A percentile compares a stretch with the other conserved stretches of the same genome.
These are phyloP conservation scores for Xyliphius kryptos DNA, from an alignment of 2,113 vertebrate species.

Conservation along the genomic window DNA sequence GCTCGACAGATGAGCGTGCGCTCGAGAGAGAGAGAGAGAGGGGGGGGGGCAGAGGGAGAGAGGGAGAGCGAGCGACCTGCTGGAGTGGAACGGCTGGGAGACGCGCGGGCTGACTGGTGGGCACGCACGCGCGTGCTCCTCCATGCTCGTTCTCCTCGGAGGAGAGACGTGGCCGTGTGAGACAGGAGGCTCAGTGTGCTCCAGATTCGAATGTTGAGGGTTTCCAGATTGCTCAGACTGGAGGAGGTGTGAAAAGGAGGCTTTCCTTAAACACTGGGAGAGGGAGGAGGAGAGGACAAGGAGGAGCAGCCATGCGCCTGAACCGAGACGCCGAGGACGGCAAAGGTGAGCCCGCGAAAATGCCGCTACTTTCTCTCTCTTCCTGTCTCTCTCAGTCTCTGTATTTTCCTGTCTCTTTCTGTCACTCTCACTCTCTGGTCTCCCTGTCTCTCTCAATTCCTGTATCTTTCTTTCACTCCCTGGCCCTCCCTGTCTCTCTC, in stretches of 20 bases:
- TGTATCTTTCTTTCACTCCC: no score
- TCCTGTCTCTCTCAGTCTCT: no score
- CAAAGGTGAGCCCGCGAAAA: slow-evolving; percentile 61
- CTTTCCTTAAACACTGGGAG: not conserved
- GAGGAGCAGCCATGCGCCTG: slow-evolving; percentile 66
- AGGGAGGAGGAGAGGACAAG: slow-evolving; percentile 14
- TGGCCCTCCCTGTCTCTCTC: no score
- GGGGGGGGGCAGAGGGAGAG: slow-evolving; percentile 17
- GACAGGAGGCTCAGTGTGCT: no score
- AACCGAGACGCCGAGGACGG: slow-evolving; percentile 67
- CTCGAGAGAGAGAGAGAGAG: not conserved
- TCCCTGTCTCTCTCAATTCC: no score
- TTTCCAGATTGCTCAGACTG: not conserved
- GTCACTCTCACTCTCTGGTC: not conserved
- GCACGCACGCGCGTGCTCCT: slow-evolving; percentile 7
- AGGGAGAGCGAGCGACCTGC: slow-evolving; percentile 10
- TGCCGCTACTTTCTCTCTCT: slow-evolving; percentile 12
- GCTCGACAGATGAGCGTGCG: slow-evolving; percentile 28
- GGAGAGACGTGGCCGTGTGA: not conserved
- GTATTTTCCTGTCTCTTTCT: no score
- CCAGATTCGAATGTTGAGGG: not conserved
- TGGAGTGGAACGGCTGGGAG: slow-evolving; percentile 21
- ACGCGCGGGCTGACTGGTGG: slow-evolving; percentile 3
- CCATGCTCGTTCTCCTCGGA: slow-evolving; percentile 1
- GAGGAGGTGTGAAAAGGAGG: not conserved